phyloP scores from a whole-genome alignment of 1,140 invertebrate species.

The Brachionus angularis region DNA sequence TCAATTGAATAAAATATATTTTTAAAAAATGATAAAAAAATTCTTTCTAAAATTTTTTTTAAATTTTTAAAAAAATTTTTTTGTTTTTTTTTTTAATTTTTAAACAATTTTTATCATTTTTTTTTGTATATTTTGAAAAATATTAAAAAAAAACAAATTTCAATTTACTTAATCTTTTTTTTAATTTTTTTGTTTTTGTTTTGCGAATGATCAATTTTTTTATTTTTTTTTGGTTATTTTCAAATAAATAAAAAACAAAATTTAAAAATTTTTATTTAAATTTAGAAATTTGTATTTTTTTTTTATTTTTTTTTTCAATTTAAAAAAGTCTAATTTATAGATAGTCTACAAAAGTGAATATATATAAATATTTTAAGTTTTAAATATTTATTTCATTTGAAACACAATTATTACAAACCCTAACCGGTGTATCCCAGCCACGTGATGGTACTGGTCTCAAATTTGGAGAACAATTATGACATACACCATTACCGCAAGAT shows the following conservation, averaged over 20 bases:
- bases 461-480: constrained; percentile 56
- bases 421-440: constrained; percentile 60
- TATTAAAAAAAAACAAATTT: not conserved
- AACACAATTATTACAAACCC: constrained; percentile 58
- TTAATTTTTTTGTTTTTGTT: too few species aligned
- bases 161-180: too few species aligned
- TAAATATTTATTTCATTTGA: constrained; percentile 23
- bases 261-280: too few species aligned
- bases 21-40: not conserved
- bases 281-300: too few species aligned
- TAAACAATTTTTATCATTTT: constrained; percentile 13
- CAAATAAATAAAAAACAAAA: too few species aligned
- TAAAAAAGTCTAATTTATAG: too few species aligned
- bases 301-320: too few species aligned
- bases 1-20: not conserved
- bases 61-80: constrained; percentile 3
- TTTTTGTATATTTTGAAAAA: not conserved
- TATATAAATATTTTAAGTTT: too few species aligned
- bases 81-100: constrained; percentile 19
- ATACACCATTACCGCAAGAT: constrained; percentile 60
- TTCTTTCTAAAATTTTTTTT: not conserved
- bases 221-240: too few species aligned
- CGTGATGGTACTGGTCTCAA: constrained; percentile 55
- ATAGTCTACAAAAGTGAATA: too few species aligned
- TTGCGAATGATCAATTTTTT: too few species aligned